Conservation (phyloP, 2,888 invertebrate genomes). For the Thyatira batis region DNA sequence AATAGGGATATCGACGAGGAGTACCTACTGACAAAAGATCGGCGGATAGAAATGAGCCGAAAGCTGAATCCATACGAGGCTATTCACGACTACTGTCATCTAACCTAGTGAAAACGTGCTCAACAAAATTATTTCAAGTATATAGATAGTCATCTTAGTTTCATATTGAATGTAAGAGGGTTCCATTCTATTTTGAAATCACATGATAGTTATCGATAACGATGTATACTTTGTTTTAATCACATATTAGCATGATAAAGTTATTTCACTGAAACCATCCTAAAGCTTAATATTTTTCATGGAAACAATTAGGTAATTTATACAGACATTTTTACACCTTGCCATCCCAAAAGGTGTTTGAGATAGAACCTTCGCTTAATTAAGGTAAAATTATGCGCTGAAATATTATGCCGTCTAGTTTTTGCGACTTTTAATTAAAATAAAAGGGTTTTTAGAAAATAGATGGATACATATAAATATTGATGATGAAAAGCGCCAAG, state of each 20-base stretch:
- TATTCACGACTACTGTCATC: slow-evolving; percentile 30
- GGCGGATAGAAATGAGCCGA: slow-evolving; percentile 44
- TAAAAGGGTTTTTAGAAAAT: not conserved
- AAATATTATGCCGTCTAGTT: not conserved
- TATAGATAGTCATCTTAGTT: slow-evolving; percentile 1
- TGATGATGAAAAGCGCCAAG: too few relatives aligned
- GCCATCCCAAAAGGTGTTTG: not conserved
- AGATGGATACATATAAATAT: too few relatives aligned
- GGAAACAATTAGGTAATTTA: not conserved
- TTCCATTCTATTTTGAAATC: not conserved
- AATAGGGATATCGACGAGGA: slow-evolving; percentile 42
- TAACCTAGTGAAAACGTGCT: slow-evolving; percentile 38
- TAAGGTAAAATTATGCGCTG: not conserved
- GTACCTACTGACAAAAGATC: slow-evolving; percentile 57
- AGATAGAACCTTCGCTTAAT: not conserved
- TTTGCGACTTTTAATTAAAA: not conserved
- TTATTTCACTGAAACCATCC: too few relatives aligned
- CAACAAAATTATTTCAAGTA: slow-evolving; percentile 37
- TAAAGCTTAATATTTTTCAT: too few relatives aligned
- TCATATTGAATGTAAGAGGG: not conserved
- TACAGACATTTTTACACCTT: not conserved
- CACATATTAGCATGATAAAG: too few relatives aligned
- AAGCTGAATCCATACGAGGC: slow-evolving; percentile 44
- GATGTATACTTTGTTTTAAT: too few relatives aligned
- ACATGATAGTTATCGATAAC: too few relatives aligned